Percentiles rank a stretch among this genome's conserved stretches.
Evolutionary conservation across 2,797 vertebrate species (phyloP).

Genomic region (Scolopax rusticola): DNA sequence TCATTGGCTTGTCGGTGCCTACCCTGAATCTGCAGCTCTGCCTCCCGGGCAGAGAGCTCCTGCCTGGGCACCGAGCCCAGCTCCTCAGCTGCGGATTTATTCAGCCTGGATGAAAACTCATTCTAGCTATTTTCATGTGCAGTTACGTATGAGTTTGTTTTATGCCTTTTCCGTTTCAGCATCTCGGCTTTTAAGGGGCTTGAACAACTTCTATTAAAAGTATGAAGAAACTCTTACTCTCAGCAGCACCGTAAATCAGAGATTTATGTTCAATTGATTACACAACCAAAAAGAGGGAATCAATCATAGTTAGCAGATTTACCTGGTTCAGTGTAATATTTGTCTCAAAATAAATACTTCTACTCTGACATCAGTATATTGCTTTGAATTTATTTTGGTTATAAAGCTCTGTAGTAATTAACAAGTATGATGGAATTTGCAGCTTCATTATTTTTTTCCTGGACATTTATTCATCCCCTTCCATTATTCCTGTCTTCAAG

Average conservation of each 20-base stretch:
- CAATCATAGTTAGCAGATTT: neutral
- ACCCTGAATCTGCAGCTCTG: neutral
- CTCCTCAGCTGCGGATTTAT: neutral
- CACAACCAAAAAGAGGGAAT: neutral
- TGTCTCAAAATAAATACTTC: neutral
- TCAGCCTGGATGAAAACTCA: neutral
- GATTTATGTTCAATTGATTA: neutral
- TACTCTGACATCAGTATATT: neutral
- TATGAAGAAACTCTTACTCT: neutral
- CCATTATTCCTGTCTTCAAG: neutral
- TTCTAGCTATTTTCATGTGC: neutral
- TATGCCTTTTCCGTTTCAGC: neutral
- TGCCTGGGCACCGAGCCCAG: neutral
- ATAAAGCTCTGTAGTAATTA: slow-evolving; percentile 37
- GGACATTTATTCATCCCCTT: neutral
- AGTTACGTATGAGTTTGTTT: neutral
- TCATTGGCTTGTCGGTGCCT: neutral
- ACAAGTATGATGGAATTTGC: neutral
- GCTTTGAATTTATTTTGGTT: slow-evolving; percentile 10
- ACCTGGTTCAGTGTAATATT: neutral
- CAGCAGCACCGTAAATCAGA: neutral
- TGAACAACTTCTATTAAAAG: neutral
- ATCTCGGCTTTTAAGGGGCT: neutral
- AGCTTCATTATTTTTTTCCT: neutral
- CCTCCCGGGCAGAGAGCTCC: neutral